Conservation (phyloP, 2,888 invertebrate genomes). For the Apeira syringaria region DNA sequence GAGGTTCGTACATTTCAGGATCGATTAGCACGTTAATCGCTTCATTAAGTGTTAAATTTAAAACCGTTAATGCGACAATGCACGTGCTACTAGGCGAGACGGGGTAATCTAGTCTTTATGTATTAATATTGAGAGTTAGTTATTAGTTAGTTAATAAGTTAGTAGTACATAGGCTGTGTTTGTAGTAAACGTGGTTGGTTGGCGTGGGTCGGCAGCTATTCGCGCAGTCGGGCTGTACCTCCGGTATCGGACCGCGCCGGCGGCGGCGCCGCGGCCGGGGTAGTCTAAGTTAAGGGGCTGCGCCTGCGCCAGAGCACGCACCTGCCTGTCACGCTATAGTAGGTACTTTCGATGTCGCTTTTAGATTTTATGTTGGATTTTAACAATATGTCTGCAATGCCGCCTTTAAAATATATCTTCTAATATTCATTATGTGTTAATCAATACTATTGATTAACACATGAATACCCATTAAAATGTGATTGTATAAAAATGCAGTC, state of each 20-base stretch:
- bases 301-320: conserved; percentile 53
- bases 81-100: conserved; percentile 39
- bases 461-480: no score
- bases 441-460: no score
- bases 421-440: no score
- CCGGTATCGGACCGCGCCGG: conserved; percentile 44
- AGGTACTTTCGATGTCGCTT: conserved; percentile 40
- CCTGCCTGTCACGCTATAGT: conserved; percentile 64
- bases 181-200: conserved; percentile 13
- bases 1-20: conserved; percentile 27
- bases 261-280: no score
- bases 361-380: neutral
- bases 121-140: no score
- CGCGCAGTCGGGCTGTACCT: conserved; percentile 49
- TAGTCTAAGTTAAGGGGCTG: conserved; percentile 43
- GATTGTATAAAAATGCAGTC: no score
- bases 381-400: no score
- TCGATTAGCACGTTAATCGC: conserved; percentile 42
- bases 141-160: no score
- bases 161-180: conserved; percentile 27
- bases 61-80: conserved; percentile 55
- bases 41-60: conserved; percentile 53
- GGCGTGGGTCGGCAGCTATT: conserved; percentile 40
- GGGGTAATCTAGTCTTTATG: conserved; percentile 38
- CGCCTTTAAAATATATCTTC: no score